These are phyloP conservation scores for Esox lucius DNA, from an alignment of 2,797 vertebrate species.

Conservation along the genomic window DNA sequence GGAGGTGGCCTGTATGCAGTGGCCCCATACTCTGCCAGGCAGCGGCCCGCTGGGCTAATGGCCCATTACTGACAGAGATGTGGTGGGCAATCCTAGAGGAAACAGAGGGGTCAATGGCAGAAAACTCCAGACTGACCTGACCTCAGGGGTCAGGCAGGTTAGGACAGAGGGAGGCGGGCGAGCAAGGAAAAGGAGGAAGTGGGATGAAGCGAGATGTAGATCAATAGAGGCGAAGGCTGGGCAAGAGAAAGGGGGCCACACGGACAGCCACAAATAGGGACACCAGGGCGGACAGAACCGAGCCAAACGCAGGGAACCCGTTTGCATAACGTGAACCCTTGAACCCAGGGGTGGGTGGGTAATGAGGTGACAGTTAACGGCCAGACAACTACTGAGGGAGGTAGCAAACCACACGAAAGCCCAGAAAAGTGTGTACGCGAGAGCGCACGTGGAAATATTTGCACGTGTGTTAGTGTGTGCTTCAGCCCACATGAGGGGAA, in stretches of 20 bases:
- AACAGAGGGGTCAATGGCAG: slow-evolving; percentile 46
- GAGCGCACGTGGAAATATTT: slow-evolving; percentile 39
- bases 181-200: neutral
- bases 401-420: slow-evolving; percentile 56
- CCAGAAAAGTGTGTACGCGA: slow-evolving; percentile 28
- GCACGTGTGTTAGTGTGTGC: slow-evolving; percentile 47
- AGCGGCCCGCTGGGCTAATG: slow-evolving; percentile 48
- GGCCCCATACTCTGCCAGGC: slow-evolving; percentile 38
- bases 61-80: slow-evolving; percentile 64
- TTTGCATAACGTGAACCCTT: slow-evolving; percentile 46
- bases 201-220: neutral
- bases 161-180: slow-evolving; percentile 11
- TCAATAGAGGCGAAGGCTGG: slow-evolving; percentile 35
- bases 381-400: slow-evolving; percentile 17
- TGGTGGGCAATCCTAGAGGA: slow-evolving; percentile 59
- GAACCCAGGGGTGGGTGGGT: slow-evolving; percentile 46
- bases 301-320: slow-evolving; percentile 50
- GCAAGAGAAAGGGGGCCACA: neutral
- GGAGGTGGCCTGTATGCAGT: slow-evolving; percentile 37
- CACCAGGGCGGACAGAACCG: slow-evolving; percentile 23
- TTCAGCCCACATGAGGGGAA: slow-evolving; percentile 42
- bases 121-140: slow-evolving; percentile 55
- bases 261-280: neutral
- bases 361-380: slow-evolving; percentile 46
- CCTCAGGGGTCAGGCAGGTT: slow-evolving; percentile 56